These are phyloP conservation scores for Rhynchotus rufescens DNA, from an alignment of 2,797 vertebrate species.

Conservation along the genomic window DNA sequence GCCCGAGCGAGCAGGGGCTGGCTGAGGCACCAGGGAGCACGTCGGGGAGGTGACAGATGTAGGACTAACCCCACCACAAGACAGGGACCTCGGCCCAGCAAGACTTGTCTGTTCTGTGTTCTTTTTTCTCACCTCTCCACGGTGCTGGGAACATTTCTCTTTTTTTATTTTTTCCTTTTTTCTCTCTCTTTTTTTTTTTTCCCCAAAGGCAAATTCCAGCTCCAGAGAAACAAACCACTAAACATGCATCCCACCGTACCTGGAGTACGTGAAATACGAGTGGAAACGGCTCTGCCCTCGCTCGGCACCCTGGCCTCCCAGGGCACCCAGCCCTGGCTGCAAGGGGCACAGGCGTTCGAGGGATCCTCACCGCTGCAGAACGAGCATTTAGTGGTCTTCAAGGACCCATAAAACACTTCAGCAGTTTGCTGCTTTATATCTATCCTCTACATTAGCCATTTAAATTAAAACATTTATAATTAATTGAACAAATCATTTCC, in stretches of 20 bases:
- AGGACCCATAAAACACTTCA: constrained; percentile 66
- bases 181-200: too few relatives aligned
- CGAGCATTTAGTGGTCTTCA: constrained; percentile 54
- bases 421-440: constrained; percentile 49
- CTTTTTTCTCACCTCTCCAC: not conserved
- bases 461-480: constrained; percentile 78
- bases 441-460: constrained; percentile 65
- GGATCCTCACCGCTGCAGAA: constrained; percentile 46
- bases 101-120: not conserved
- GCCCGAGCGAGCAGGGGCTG: not conserved
- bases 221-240: not conserved
- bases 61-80: not conserved
- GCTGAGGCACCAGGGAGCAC: not conserved
- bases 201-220: not conserved
- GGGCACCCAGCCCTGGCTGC: not conserved
- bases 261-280: constrained; percentile 21
- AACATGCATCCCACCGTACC: not conserved
- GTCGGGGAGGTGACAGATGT: fast-evolving
- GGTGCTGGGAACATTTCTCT: fast-evolving
- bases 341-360: not conserved
- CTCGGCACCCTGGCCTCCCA: not conserved
- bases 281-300: not conserved
- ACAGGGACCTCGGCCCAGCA: not conserved
- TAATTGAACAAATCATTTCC: constrained; percentile 73
- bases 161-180: too few relatives aligned